Conservation (phyloP, 2,797 vertebrate species). For the Salarias fasciatus region DNA sequence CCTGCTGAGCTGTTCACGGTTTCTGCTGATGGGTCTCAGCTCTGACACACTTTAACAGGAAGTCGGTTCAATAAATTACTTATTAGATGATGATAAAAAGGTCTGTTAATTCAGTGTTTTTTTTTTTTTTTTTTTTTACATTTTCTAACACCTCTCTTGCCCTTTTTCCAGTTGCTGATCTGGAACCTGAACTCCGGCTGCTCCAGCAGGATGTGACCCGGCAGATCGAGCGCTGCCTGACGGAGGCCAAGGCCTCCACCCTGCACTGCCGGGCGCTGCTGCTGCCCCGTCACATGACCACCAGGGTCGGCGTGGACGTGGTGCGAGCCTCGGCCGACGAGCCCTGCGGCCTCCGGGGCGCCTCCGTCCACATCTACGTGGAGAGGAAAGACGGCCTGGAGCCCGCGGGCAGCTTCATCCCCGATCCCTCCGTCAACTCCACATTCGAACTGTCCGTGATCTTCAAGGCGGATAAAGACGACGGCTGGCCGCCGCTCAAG, state of each 20-base stretch:
- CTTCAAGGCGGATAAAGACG: slow-evolving; percentile 61
- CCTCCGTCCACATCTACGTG: slow-evolving; percentile 74
- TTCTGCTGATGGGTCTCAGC: not conserved
- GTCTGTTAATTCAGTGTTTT: not conserved
- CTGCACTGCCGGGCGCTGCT: slow-evolving; percentile 79
- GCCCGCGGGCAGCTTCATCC: slow-evolving; percentile 66
- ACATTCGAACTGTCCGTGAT: slow-evolving; percentile 84
- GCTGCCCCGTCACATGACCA: slow-evolving; percentile 76
- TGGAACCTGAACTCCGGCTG: slow-evolving; percentile 60
- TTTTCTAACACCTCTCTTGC: not conserved
- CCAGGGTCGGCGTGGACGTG: slow-evolving; percentile 73
- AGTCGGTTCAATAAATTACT: not conserved
- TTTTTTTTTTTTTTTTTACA: too few relatives aligned
- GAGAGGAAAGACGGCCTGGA: slow-evolving; percentile 67
- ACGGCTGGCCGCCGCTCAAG: slow-evolving; percentile 73
- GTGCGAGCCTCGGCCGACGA: slow-evolving; percentile 69
- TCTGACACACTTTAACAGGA: too few relatives aligned
- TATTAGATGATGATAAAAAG: too few relatives aligned
- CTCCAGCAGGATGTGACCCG: slow-evolving; percentile 68
- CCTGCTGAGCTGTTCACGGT: not conserved
- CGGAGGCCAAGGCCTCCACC: slow-evolving; percentile 73
- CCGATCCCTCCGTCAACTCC: slow-evolving; percentile 71
- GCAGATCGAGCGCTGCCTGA: slow-evolving; percentile 77
- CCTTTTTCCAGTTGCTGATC: slow-evolving; percentile 47
- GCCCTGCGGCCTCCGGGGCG: slow-evolving; percentile 83